Conservation (phyloP, 1,140 invertebrate genomes). For the Lethocerus indicus region DNA sequence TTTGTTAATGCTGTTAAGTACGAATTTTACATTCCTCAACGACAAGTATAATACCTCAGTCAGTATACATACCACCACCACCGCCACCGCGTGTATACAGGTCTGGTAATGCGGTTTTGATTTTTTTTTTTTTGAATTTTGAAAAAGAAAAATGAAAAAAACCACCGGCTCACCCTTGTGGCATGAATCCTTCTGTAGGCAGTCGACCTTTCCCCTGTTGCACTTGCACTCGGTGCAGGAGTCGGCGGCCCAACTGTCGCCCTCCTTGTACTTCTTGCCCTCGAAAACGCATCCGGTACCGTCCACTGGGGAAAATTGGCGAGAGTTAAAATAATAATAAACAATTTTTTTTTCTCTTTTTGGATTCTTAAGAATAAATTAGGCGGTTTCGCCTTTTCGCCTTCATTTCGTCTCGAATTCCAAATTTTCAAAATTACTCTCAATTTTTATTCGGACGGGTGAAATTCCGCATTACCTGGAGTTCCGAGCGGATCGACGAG, state of each 20-base stretch:
- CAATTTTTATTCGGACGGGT: no score
- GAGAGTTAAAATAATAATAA: no score
- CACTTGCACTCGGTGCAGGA: conserved; percentile 46
- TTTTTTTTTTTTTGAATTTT: conserved; percentile 17
- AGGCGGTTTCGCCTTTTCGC: no score
- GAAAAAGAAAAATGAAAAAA: conserved; percentile 14
- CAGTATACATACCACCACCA: neutral
- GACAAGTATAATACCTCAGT: neutral
- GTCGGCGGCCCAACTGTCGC: conserved; percentile 41
- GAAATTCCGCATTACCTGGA: no score
- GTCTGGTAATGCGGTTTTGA: neutral
- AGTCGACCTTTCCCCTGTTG: conserved; percentile 33
- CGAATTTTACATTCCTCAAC: neutral
- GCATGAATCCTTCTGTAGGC: conserved; percentile 25
- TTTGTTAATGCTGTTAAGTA: neutral
- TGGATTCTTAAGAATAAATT: neutral
- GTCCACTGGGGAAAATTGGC: no score
- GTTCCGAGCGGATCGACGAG: no score
- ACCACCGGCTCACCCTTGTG: conserved; percentile 14
- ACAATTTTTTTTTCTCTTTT: conserved; percentile 3
- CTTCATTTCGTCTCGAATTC: no score
- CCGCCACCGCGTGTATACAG: neutral
- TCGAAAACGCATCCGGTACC: conserved; percentile 25
- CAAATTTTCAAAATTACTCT: no score
- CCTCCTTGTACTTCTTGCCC: conserved; percentile 36